Base-by-base conservation (phyloP, 2,113 vertebrate genomes). In the Cromileptes altivelis region DNA sequence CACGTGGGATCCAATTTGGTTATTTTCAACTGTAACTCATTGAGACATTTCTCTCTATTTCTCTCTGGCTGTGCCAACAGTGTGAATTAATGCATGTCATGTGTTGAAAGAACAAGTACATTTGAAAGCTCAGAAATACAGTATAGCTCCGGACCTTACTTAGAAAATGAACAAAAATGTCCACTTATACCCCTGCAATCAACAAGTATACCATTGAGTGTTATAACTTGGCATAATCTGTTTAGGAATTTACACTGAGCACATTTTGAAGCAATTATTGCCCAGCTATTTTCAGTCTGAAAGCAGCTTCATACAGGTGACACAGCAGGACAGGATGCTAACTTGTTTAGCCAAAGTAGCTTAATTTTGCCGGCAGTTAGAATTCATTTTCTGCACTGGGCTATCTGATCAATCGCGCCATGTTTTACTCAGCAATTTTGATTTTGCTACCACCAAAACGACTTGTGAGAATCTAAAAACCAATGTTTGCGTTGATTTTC, bases 301-400 rank as follows among this genome's bases (percentile, higher is more conserved):
- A 14, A 15, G 47, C 47, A 49, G 33, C 33, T 37, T 49, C 4
- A 49, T 14, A 53, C 27, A 64, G 60, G 65, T 61, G 25, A 33
- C 33, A 14, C 19, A 30, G 45, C 30, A 53, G 30, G 58, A 64
- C 57, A 65, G 47, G 27, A 62, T 63, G 33, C 42, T 23, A 40
- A 74, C 56, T 18, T 1, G 18, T 57, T 73, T 25, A 15, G 17
- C 68, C 15, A 74, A 79, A 70, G 33, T 40, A 71, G 25, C 42
- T 14, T 45, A 21, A 62, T 65, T 75, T 80, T 65, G 49, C 67
- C 15, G 52, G 33, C 3, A 53, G 64, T 75, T 71, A 72, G 1
- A 47, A 33, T 40, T 62, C 12, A 76, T 60, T 30, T 55, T 25
- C 3, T 67, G 10, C 40, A 30, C 11, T 65, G 70, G 60, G 80